Conservation (phyloP, 2,888 invertebrate species). For the Notocelia uddmanniana region DNA sequence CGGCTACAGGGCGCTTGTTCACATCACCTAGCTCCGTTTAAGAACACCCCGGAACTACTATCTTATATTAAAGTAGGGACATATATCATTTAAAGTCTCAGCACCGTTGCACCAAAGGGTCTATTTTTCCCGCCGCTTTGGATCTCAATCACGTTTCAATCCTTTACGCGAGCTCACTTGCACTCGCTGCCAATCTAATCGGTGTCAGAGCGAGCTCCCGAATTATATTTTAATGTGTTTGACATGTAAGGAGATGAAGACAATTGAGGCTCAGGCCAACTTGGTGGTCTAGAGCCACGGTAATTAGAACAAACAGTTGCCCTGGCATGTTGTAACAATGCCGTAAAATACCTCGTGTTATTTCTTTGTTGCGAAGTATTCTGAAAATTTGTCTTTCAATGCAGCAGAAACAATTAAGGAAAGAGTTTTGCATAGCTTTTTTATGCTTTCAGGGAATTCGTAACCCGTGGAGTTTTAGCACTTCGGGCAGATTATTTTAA, state of each 20-base stretch:
- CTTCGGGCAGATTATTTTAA: not conserved
- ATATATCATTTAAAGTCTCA: conserved; percentile 29
- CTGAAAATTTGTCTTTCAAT: conserved; percentile 25
- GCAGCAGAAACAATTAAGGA: conserved; percentile 23
- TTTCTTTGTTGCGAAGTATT: conserved; percentile 10
- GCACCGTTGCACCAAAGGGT: conserved; percentile 14
- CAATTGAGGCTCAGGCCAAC: conserved; percentile 2
- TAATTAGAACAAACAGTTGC: conserved; percentile 33
- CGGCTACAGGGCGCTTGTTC: not conserved
- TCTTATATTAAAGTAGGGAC: conserved; percentile 26
- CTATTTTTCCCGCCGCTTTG: not conserved
- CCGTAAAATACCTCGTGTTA: conserved; percentile 3
- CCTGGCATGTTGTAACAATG: conserved; percentile 1
- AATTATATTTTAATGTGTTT: not conserved
- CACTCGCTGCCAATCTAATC: not conserved
- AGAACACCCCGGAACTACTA: conserved; percentile 21
- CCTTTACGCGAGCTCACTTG: not conserved
- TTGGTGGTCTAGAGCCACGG: conserved; percentile 3
- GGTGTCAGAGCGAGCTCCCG: not conserved
- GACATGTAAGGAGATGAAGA: not conserved
- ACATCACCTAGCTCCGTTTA: not conserved
- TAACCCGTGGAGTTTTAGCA: not conserved
- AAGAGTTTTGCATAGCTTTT: conserved; percentile 14
- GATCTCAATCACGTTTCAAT: not conserved
- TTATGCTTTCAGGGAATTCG: not conserved